Evolutionary conservation across 2,797 vertebrate species (phyloP), one percentile per base, ranked within the genome.

Genomic region (Sebastes variabilis): DNA sequence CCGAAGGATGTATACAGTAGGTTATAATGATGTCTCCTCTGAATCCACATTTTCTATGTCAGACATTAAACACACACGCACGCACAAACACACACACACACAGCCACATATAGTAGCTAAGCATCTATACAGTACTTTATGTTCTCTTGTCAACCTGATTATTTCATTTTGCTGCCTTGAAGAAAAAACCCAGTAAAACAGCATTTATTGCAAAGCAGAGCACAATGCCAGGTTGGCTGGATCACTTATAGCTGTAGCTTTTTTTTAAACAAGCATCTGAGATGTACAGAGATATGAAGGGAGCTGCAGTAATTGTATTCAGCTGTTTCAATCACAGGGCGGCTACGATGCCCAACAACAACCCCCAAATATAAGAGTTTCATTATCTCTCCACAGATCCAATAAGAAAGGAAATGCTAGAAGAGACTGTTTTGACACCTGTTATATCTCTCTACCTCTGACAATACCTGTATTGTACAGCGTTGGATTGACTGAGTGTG

Each of bases 101-200:
- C 29, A 68, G 6, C 10, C n/a, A 69, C 29, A 72, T 20, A 52
- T 20, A 32, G 52, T 64, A 56, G 49, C 34, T 66, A 66, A 75
- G 67, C 46, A 60, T 55, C 29, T 56, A 77, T 70, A 7, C 25
- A 62, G 62, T 74, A 66, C 52, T 61, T 71, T 11, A 61, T 64
- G 69, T 76, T 75, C 77, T 73, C 67, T 56, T 73, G 72, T 81
- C 83, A 84, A 73, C 59, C 49, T 75, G 55, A 84, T 84, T 72
- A 83, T 72, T 75, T 84, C 67, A 82, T 56, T 66, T 79, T 52
- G 4, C 56, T 59, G 20, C 20, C 65, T 65, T 79, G 25, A 16
- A 56, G 58, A 30, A 34, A 69, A 72, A 55, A 79, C n/a, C 8
- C 25, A 58, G 22, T 30, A 56, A 75, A 79, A 67, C 9, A 22